Evolutionary conservation across 2,888 invertebrate genomes (phyloP).

Genomic region (Isotomurus palustris): DNA sequence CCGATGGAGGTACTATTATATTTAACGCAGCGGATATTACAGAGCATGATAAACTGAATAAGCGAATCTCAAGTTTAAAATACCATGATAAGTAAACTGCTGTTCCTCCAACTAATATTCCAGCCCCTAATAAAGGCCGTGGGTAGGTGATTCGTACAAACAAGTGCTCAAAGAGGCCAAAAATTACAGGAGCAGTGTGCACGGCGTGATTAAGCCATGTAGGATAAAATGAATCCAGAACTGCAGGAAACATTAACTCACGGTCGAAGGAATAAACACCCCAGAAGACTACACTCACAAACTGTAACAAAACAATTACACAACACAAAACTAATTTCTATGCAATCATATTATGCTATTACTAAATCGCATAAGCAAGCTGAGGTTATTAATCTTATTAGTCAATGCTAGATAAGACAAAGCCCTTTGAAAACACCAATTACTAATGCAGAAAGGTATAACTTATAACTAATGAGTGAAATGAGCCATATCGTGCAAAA

Average conservation of each 20-base stretch:
- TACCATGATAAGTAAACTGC: conserved; percentile 40
- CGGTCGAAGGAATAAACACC: conserved; percentile 79
- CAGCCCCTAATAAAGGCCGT: conserved; percentile 16
- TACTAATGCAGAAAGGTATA: background rate
- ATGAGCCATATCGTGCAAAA: too few species aligned
- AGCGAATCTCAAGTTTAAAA: background rate
- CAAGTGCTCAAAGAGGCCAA: conserved; percentile 28
- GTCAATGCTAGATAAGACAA: conserved; percentile 12
- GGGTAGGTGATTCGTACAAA: conserved; percentile 33
- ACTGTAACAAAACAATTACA: conserved; percentile 50
- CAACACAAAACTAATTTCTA: too few species aligned
- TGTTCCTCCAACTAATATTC: conserved; percentile 30
- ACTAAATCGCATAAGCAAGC: too few species aligned
- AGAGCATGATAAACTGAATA: background rate
- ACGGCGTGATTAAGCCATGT: conserved; percentile 87
- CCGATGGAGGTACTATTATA: background rate
- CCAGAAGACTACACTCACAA: conserved; percentile 87
- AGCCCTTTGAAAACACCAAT: background rate
- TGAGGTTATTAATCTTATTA: too few species aligned
- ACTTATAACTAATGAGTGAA: too few species aligned
- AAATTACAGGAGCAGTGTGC: conserved; percentile 60
- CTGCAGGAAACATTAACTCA: conserved; percentile 80
- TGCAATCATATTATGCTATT: too few species aligned
- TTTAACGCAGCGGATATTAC: background rate
- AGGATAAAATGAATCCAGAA: conserved; percentile 78